Base-by-base conservation (phyloP, 1,140 invertebrate genomes). In the Zaprionus ghesquierei region DNA sequence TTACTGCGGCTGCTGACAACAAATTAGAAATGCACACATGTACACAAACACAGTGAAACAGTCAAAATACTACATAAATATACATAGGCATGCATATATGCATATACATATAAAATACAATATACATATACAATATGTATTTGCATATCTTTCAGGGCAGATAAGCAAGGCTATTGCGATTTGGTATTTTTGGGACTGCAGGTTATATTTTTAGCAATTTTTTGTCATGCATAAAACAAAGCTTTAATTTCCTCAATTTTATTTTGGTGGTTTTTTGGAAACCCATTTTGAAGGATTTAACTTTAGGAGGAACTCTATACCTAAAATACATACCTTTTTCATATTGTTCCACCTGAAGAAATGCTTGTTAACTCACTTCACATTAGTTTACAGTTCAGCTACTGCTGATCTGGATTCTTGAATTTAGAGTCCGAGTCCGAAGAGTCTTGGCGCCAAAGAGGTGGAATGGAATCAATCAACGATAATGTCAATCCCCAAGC, bases 401-500 rank as follows among this genome's bases (percentile, higher is more conserved):
- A 20, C 46, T 13, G 51, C 35, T 64, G 41, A 38, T n/a, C 13
- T 20, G 4, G 46, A 33, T 27, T 10, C n/a, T 15, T 33, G 25
- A 46, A 38, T 23, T 27, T 12, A 3, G 51, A 22, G 25, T 62
- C 8, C 12, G 51, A 22, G 25, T 62, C 8, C 12, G 1, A 63
- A n/a, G 9, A 27, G 8, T 6, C 6, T 58, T 25, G 15, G 23
- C 22, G 12, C 13, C 18, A 18, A 22, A n/a, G 29, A n/a, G 18
- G 31, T 66, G 89, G 75, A 72, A 95, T 95, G 94, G 94, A 95
- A 92, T 94, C 94, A 90, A 94, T 95, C 92, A 94, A 93, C 90
- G 94, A 94, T 86, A 94, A 95, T 92, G 93, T 94, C 90, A 94
- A 95, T 93, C 93, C 94, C 86, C 94, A 94, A 15, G 35, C 15